Percentiles rank a stretch among this genome's conserved stretches.
Conservation (phyloP, 2,113 vertebrate genomes). For the Ciconia maguari region DNA sequence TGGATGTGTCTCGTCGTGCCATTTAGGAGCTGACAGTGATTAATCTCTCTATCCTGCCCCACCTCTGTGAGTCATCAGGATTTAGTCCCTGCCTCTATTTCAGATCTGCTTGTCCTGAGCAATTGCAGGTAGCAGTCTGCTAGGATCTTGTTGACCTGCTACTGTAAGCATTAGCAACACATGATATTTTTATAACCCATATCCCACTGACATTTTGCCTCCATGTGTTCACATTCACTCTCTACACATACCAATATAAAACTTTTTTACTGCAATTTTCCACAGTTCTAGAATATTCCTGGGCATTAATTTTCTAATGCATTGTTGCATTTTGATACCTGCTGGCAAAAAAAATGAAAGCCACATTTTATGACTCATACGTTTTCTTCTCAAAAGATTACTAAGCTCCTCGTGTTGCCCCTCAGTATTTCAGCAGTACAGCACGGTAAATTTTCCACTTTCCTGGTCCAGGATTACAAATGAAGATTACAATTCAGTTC, state of each 20-base stretch:
- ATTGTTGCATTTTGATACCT: not conserved
- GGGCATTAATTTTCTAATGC: not conserved
- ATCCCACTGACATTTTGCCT: not conserved
- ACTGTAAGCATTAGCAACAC: not conserved
- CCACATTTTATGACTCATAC: not conserved
- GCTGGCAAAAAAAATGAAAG: not conserved
- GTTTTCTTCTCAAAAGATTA: not conserved
- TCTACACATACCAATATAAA: not conserved
- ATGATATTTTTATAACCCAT: not conserved
- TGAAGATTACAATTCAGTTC: not conserved
- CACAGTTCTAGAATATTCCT: not conserved
- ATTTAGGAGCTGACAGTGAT: not conserved
- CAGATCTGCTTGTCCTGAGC: not conserved
- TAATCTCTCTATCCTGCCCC: not conserved
- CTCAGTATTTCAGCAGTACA: not conserved
- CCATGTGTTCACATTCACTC: accelerated
- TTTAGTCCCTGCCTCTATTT: not conserved
- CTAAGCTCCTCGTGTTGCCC: not conserved
- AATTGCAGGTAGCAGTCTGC: not conserved
- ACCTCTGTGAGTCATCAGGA: not conserved
- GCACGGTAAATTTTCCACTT: not conserved
- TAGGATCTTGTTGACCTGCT: not conserved
- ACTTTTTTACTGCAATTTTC: not conserved
- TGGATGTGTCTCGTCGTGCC: not conserved
- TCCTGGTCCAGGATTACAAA: not conserved